Conservation (phyloP, 2,888 invertebrate genomes). For the Rhogogaster chlorosoma region DNA sequence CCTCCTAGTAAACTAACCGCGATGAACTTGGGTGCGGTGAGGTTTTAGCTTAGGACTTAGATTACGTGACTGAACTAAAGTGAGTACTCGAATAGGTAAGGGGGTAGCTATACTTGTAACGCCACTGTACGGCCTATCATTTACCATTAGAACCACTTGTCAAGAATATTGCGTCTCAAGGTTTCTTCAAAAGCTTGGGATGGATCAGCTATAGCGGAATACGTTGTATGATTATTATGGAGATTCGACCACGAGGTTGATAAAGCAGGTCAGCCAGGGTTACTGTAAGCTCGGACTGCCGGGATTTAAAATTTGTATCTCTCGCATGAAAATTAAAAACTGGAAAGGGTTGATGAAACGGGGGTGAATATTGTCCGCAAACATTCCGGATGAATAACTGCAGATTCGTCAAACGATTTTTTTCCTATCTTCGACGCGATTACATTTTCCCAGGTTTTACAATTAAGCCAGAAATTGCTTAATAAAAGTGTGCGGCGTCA, state of each 20-base stretch:
- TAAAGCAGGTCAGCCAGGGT: not conserved
- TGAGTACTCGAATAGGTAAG: not conserved
- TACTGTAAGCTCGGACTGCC: not conserved
- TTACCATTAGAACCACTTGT: slow-evolving; percentile 29
- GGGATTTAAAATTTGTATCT: not conserved
- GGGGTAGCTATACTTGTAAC: not conserved
- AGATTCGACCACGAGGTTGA: not conserved
- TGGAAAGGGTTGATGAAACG: not conserved
- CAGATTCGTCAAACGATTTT: slow-evolving; percentile 15
- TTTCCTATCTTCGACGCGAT: not conserved
- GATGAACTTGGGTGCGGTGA: not conserved
- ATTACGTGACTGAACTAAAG: slow-evolving; percentile 20
- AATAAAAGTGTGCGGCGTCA: slow-evolving; percentile 12
- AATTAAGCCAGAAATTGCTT: slow-evolving; percentile 28
- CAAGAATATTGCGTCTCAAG: slow-evolving; percentile 1
- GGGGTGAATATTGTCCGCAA: not conserved
- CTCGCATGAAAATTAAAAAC: not conserved
- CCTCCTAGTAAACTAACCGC: slow-evolving; percentile 23
- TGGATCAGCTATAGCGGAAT: not conserved
- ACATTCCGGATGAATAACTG: not conserved
- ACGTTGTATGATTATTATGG: not conserved
- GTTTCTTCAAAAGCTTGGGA: not conserved
- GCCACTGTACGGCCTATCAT: slow-evolving; percentile 20
- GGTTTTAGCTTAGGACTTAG: slow-evolving; percentile 27
- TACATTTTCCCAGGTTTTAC: not conserved